Percentiles rank a stretch among this genome's conserved stretches.
phyloP scores from a whole-genome alignment of 2,113 vertebrate species.

The Geococcyx californianus region DNA sequence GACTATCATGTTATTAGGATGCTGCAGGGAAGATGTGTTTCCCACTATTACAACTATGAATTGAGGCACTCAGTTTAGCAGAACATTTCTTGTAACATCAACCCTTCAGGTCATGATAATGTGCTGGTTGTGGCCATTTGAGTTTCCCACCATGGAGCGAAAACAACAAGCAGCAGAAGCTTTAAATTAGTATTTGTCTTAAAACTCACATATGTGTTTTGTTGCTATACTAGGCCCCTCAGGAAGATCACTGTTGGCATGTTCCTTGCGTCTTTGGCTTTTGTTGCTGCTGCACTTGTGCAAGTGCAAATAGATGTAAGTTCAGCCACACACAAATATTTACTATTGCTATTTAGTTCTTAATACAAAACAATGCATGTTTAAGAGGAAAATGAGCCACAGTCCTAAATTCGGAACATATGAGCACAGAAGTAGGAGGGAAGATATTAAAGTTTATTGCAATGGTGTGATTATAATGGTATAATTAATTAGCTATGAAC shows the following conservation, averaged over 20 bases:
- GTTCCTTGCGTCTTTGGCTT: constrained; percentile 89
- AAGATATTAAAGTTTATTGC: neutral
- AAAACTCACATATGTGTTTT: neutral
- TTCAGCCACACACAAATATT: neutral
- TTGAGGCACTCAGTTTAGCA: neutral
- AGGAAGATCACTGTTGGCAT: constrained; percentile 94
- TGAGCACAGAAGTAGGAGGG: neutral
- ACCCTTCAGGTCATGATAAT: neutral
- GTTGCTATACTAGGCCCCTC: constrained; percentile 78
- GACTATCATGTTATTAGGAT: neutral
- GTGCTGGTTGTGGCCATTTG: neutral
- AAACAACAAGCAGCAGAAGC: neutral
- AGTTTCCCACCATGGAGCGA: neutral
- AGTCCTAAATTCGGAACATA: neutral
- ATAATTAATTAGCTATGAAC: neutral
- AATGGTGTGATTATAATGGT: neutral
- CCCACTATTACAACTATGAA: neutral
- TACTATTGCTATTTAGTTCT: neutral
- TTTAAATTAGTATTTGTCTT: neutral
- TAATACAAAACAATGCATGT: neutral
- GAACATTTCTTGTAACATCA: neutral
- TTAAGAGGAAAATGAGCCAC: neutral
- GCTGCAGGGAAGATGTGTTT: neutral
- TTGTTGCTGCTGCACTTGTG: constrained; percentile 86
- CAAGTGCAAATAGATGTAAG: constrained; percentile 94